Evolutionary conservation across 2,797 vertebrate genomes (phyloP).

Genomic region (Centropyge bicolor): DNA sequence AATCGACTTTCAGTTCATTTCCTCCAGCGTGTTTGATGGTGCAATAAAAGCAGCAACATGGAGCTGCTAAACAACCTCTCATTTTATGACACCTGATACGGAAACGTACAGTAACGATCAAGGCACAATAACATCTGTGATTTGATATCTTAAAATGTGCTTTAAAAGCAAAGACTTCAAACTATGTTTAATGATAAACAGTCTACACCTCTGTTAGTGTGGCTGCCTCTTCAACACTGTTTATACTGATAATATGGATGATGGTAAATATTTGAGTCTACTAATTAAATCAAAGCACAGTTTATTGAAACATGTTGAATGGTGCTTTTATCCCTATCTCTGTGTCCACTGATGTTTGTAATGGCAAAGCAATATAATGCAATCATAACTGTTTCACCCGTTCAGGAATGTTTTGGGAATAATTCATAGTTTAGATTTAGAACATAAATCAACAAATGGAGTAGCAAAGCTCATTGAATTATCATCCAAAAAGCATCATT

Average conservation of each 20-base stretch:
- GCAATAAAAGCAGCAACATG: conserved; percentile 8
- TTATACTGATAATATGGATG: neutral
- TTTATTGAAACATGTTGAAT: neutral
- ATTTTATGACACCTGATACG: neutral
- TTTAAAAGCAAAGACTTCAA: neutral
- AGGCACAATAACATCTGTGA: neutral
- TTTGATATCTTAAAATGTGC: neutral
- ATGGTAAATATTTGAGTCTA: conserved; percentile 6
- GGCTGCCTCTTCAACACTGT: neutral
- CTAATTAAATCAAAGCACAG: neutral
- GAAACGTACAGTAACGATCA: neutral
- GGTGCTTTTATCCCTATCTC: neutral
- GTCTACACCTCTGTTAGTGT: neutral
- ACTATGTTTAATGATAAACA: neutral
- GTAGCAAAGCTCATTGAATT: neutral
- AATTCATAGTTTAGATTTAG: neutral
- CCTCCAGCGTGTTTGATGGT: neutral
- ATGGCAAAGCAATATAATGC: neutral
- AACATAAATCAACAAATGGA: neutral
- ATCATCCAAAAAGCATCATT: neutral
- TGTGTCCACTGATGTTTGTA: conserved; percentile 1
- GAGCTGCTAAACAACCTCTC: neutral
- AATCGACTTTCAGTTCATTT: conserved; percentile 22
- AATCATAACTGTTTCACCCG: neutral
- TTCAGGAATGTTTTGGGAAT: neutral